Conservation (phyloP, 2,113 vertebrate genomes). For the Falcunculus frontatus region DNA sequence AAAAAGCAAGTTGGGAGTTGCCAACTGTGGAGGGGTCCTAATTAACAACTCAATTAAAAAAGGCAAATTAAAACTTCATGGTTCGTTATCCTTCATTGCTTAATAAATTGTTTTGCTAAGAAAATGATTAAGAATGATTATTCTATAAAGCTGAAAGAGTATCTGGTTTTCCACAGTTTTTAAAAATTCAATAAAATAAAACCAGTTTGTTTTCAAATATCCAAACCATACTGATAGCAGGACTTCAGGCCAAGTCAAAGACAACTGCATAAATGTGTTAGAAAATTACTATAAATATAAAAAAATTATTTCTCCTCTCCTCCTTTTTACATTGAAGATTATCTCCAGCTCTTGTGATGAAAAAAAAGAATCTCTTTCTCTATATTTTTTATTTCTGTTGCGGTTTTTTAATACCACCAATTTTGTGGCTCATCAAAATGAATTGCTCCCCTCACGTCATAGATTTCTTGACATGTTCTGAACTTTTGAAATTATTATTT, state of each 20-base stretch:
- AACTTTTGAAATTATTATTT: not conserved
- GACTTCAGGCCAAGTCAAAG: not conserved
- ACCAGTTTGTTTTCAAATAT: not conserved
- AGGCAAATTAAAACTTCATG: slow-evolving; percentile 81
- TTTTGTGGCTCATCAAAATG: not conserved
- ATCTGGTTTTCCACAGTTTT: slow-evolving; percentile 33
- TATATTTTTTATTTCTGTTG: not conserved
- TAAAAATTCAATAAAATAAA: slow-evolving; percentile 17
- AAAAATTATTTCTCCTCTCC: not conserved
- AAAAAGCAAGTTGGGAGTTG: slow-evolving; percentile 69
- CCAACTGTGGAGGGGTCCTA: slow-evolving; percentile 67
- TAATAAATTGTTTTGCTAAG: slow-evolving; percentile 78
- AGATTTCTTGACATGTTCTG: not conserved
- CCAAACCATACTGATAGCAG: not conserved
- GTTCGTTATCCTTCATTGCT: slow-evolving; percentile 74
- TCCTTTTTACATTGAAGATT: not conserved
- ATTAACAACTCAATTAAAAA: slow-evolving; percentile 86
- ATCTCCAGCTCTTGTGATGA: not conserved
- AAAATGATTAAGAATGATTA: slow-evolving; percentile 73
- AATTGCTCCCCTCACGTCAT: not conserved
- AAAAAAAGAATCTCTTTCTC: not conserved
- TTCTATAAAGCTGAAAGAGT: slow-evolving; percentile 54
- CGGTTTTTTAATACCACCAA: not conserved
- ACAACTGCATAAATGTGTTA: not conserved
- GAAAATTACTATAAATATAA: not conserved